phyloP scores from a whole-genome alignment of 2,797 vertebrate genomes.

The Alca torda region DNA sequence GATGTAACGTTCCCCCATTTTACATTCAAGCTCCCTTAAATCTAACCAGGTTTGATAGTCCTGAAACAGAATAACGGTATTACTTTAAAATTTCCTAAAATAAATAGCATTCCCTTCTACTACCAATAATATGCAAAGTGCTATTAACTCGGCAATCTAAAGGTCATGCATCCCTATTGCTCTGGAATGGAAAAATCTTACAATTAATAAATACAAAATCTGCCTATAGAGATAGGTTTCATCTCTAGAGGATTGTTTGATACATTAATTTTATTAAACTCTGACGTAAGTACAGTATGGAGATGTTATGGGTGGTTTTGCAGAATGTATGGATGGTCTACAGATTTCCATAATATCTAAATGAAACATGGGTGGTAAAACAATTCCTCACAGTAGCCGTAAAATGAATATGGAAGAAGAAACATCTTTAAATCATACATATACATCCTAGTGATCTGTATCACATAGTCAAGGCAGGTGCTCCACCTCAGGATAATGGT shows the following conservation, averaged over 20 bases:
- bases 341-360: background rate
- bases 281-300: background rate
- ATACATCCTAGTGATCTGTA: background rate
- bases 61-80: slow-evolving; percentile 70
- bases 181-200: background rate
- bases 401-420: background rate
- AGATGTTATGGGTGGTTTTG: background rate
- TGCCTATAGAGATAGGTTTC: background rate
- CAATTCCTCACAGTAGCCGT: background rate
- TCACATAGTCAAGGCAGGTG: background rate
- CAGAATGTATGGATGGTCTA: background rate
- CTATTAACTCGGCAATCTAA: background rate
- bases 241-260: background rate
- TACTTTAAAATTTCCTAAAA: background rate
- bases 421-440: background rate
- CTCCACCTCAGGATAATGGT: background rate
- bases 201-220: background rate
- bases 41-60: slow-evolving; percentile 98
- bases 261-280: background rate
- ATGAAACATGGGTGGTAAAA: background rate
- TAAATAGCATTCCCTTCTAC: background rate
- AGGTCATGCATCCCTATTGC: background rate
- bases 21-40: slow-evolving; percentile 90
- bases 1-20: slow-evolving; percentile 92
- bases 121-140: background rate